Evolutionary conservation across 2,888 invertebrate genomes (phyloP).

Genomic region (Monoplex corrugatus): DNA sequence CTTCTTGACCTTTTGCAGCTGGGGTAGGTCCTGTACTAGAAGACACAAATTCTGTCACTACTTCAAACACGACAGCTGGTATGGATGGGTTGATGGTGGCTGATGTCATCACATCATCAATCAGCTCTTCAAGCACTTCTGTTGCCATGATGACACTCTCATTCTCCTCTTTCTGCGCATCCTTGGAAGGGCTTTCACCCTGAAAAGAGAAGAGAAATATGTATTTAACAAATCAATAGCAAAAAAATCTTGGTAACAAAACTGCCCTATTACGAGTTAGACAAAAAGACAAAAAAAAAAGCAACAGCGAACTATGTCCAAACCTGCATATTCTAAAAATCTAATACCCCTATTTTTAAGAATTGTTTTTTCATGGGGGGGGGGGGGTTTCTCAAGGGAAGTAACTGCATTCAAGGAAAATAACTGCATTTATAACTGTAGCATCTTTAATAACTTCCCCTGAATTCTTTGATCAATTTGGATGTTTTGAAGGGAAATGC

Average conservation of each 20-base stretch:
- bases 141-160: conserved; percentile 56
- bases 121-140: conserved; percentile 76
- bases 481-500: too few species aligned
- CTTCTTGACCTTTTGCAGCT: conserved; percentile 46
- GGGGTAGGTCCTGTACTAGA: background rate
- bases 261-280: background rate
- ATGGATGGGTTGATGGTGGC: conserved; percentile 77
- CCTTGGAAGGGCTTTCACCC: conserved; percentile 54
- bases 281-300: background rate
- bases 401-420: too few species aligned
- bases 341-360: too few species aligned
- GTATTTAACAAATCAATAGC: background rate
- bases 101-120: conserved; percentile 80
- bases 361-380: too few species aligned
- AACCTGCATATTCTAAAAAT: too few species aligned
- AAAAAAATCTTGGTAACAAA: background rate
- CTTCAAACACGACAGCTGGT: conserved; percentile 78
- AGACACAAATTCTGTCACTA: conserved; percentile 74
- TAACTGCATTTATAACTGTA: too few species aligned
- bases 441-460: too few species aligned
- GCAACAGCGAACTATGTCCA: too few species aligned
- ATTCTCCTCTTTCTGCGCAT: conserved; percentile 43
- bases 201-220: conserved; percentile 32
- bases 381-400: too few species aligned
- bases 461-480: too few species aligned